A percentile compares a stretch with the other conserved stretches of the same genome.
Evolutionary conservation across 1,140 invertebrate genomes (phyloP).

Genomic region (Mycetomoellerius zeteki): DNA sequence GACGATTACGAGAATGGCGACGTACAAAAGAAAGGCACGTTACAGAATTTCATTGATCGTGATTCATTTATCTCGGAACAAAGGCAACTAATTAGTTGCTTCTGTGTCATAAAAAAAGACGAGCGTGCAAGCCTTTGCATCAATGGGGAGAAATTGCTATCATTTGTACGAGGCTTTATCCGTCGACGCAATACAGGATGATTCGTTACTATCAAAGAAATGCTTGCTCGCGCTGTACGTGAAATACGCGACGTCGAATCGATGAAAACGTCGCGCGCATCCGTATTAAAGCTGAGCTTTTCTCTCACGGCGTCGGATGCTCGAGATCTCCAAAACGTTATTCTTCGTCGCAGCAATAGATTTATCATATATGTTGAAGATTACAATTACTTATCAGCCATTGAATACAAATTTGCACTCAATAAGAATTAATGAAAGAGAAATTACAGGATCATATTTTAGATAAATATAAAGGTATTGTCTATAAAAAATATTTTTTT

Average conservation of each 20-base stretch:
- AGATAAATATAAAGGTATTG: background rate
- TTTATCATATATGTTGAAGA: conserved; percentile 27
- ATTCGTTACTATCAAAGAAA: conserved; percentile 71
- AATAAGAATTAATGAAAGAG: background rate
- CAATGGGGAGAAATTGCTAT: conserved; percentile 38
- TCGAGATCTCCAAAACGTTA: conserved; percentile 32
- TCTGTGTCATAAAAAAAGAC: background rate
- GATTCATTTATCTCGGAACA: conserved; percentile 5
- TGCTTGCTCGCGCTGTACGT: conserved; percentile 62
- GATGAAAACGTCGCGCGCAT: conserved; percentile 83
- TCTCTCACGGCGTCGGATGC: conserved; percentile 53
- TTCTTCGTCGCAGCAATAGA: conserved; percentile 12
- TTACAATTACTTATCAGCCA: background rate
- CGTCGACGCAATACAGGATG: conserved; percentile 59
- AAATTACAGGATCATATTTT: background rate
- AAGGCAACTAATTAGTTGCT: background rate
- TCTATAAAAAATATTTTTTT: background rate
- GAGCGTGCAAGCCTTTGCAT: background rate
- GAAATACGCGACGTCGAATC: conserved; percentile 80
- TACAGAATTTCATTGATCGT: conserved; percentile 18
- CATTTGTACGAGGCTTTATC: conserved; percentile 21
- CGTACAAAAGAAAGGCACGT: conserved; percentile 32
- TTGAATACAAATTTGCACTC: conserved; percentile 13
- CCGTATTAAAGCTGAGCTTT: conserved; percentile 76
- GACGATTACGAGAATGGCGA: conserved; percentile 25